A percentile compares a stretch with the other conserved stretches of the same genome.
Evolutionary conservation across 2,797 vertebrate species (phyloP).

Genomic region (Rhinatrema bivittatum): DNA sequence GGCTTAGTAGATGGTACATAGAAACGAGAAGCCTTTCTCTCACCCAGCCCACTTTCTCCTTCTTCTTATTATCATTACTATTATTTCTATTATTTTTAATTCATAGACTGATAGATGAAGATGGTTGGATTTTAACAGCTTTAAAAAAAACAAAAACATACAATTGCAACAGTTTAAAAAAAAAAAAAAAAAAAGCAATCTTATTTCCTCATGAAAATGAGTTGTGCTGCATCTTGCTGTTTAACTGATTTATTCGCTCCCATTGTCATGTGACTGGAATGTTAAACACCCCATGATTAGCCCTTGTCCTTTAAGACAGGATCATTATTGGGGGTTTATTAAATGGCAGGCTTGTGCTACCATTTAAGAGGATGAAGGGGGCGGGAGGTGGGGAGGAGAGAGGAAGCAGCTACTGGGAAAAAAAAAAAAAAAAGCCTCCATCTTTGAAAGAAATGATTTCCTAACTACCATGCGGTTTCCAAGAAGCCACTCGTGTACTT

Average conservation of each 20-base stretch:
- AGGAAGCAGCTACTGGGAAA: slow-evolving; percentile 27
- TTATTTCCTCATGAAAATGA: slow-evolving; percentile 93
- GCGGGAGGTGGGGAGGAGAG: slow-evolving; percentile 8
- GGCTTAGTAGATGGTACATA: slow-evolving; percentile 71
- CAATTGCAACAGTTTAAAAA: too few species aligned
- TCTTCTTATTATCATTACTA: too few species aligned
- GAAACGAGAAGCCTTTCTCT: slow-evolving; percentile 61
- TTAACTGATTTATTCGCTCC: slow-evolving; percentile 81
- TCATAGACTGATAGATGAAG: slow-evolving; percentile 71
- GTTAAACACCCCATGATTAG: slow-evolving; percentile 67
- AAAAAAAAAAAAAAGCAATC: slow-evolving; percentile 58
- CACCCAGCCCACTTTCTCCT: too few species aligned
- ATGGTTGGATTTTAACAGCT: slow-evolving; percentile 68
- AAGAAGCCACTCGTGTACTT: slow-evolving; percentile 3
- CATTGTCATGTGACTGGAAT: slow-evolving; percentile 61
- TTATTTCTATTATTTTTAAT: slow-evolving; percentile 77
- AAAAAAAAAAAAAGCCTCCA: slow-evolving; percentile 17
- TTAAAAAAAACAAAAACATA: too few species aligned
- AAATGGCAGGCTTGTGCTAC: slow-evolving; percentile 55
- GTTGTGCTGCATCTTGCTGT: slow-evolving; percentile 77
- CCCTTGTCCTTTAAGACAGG: slow-evolving; percentile 63
- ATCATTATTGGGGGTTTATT: slow-evolving; percentile 61
- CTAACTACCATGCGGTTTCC: slow-evolving; percentile 11
- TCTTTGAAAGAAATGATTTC: not conserved
- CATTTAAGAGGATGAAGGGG: slow-evolving; percentile 36